These are phyloP conservation scores for Paramormyrops kingsleyae DNA, from an alignment of 2,113 vertebrate genomes.

Conservation along the genomic window DNA sequence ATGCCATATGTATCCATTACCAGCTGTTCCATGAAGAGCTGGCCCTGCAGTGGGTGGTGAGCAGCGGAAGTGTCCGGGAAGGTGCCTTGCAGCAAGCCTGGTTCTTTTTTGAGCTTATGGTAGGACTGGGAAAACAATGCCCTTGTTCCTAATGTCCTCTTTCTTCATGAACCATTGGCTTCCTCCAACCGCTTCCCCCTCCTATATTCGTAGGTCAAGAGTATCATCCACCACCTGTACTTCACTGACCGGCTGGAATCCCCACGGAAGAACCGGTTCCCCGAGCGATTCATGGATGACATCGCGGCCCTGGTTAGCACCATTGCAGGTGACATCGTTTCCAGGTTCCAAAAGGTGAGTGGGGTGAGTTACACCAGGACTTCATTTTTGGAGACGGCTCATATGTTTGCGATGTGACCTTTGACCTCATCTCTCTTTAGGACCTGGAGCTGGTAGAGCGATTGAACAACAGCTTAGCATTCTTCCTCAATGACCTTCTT, in stretches of 20 bases:
- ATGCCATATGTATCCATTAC: constrained; percentile 14
- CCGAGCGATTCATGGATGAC: constrained; percentile 98
- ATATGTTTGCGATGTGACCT: background rate
- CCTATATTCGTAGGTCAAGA: constrained; percentile 77
- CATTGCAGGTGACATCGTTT: constrained; percentile 86
- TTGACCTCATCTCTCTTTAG: constrained; percentile 48
- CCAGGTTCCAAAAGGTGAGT: constrained; percentile 92
- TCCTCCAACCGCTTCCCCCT: background rate
- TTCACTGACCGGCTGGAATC: constrained; percentile 92
- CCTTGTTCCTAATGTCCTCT: background rate
- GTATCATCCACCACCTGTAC: constrained; percentile 96
- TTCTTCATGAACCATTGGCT: background rate
- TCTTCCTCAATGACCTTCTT: constrained; percentile 93
- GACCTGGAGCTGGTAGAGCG: constrained; percentile 94
- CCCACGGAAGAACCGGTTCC: constrained; percentile 86
- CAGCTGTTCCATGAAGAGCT: constrained; percentile 97
- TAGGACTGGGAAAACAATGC: constrained; percentile 48
- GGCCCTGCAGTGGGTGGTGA: constrained; percentile 97
- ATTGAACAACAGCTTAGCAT: constrained; percentile 90
- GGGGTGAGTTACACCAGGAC: too few species aligned
- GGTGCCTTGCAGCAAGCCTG: constrained; percentile 93
- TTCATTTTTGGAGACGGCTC: too few species aligned
- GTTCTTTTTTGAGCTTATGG: constrained; percentile 99
- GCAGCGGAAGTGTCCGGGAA: constrained; percentile 93
- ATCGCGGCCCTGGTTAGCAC: constrained; percentile 92